Evolutionary conservation across 2,888 invertebrate genomes (phyloP).

Genomic region (Malthinus seriepunctatus): DNA sequence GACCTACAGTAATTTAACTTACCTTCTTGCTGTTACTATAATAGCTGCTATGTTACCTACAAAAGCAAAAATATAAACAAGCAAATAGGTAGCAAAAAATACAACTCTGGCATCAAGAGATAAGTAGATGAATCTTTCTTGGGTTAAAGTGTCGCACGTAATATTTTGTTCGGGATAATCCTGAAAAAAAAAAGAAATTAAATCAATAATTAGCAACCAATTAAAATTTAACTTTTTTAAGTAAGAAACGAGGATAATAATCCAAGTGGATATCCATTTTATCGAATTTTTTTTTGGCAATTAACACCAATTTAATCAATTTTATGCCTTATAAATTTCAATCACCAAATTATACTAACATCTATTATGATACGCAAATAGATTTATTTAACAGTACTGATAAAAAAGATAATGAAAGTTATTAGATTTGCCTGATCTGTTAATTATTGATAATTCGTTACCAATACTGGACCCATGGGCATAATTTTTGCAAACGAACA

Average conservation of each 20-base stretch:
- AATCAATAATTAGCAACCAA: no score
- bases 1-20: conserved; percentile 1
- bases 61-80: conserved; percentile 32
- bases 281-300: no score
- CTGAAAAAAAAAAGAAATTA: no score
- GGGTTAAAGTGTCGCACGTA: not conserved
- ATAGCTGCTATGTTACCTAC: conserved; percentile 39
- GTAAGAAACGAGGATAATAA: not conserved
- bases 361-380: conserved; percentile 10
- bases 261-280: not conserved
- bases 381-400: conserved; percentile 7
- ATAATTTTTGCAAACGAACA: no score
- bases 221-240: no score
- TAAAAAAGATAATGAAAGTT: conserved; percentile 10
- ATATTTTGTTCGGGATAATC: no score
- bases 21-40: conserved; percentile 35
- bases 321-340: no score
- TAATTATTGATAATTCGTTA: no score
- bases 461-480: no score
- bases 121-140: conserved; percentile 6
- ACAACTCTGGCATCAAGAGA: conserved; percentile 29
- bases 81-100: conserved; percentile 34
- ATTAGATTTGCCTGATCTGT: no score
- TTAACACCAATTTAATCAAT: no score
- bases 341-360: conserved; percentile 6